Base-by-base conservation (phyloP, 2,113 vertebrate genomes). In the Penelope pileata region DNA sequence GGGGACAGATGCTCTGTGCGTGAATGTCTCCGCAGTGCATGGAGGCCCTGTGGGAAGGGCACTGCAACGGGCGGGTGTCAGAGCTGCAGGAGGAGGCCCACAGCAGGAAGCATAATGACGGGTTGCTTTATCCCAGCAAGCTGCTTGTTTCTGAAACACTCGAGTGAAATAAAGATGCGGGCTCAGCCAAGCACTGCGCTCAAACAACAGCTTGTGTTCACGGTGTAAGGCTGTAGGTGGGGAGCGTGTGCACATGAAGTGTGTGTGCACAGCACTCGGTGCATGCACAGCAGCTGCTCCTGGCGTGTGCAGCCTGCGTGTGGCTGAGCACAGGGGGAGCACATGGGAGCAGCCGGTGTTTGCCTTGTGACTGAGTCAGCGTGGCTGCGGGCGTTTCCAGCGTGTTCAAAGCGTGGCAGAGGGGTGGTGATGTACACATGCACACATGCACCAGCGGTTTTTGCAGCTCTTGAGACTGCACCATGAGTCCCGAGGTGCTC, bases 171-270 rank as follows among this genome's bases (percentile, higher is more conserved):
- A 14, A 72, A 85, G 43, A 83, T 80, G 79, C 92, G 67, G 83
- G 83, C 83, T 84, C 79, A 95, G 95, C 60, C 90, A 95, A 93
- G 83, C 64, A 2, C 5, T 12, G 43, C 81, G 34, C 76, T 91
- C 9, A 64, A 96, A 73, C 69, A 90, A 90, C 96, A 96, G 96
- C 93, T 95, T 95, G 93, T 96, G 91, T 96, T 96, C 88, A 78
- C 7, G 4, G 72, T 32, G 76, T 54, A 14, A 78, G 83, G 83
- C 93, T 88, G 73, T 67, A 32, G 90, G 75, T 93, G 79, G 38
- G 40, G 88, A 80, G 88, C 11, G 64, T 26, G 51, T 1, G 11
- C 64, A 34, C 43, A 36, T 6, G 53, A 59, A 34, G 45, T 3
- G 30, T 13, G 63, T 32, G 45, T 54, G 40, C 7, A 3, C 47